phyloP scores from a whole-genome alignment of 2,888 invertebrate genomes.

The Ectropis crepuscularia region DNA sequence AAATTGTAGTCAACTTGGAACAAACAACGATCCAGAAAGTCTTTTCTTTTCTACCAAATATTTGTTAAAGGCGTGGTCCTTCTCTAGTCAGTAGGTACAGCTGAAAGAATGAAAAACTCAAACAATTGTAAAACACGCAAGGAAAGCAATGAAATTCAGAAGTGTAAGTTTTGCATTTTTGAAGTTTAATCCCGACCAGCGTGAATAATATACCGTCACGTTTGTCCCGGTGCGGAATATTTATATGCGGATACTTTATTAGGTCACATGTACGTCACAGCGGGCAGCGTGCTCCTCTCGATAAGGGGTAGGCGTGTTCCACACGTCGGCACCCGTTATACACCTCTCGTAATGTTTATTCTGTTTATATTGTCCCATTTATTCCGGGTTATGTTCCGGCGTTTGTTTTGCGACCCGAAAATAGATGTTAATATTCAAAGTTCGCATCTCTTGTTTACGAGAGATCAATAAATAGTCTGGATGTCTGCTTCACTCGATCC shows the following conservation, averaged over 20 bases:
- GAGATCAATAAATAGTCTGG: conserved; percentile 38
- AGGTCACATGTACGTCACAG: conserved; percentile 63
- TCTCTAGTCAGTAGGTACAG: too few species aligned
- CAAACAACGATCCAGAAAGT: too few species aligned
- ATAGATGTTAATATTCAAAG: conserved; percentile 54
- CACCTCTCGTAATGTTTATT: conserved; percentile 49
- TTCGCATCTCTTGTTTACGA: conserved; percentile 47
- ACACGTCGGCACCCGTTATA: conserved; percentile 58
- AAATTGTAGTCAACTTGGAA: too few species aligned
- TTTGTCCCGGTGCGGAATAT: conserved; percentile 28
- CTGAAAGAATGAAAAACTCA: too few species aligned
- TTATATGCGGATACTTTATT: conserved; percentile 58
- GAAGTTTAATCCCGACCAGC: conserved; percentile 13
- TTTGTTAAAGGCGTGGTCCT: too few species aligned
- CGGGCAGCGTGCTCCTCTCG: conserved; percentile 52
- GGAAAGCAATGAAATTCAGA: conserved; percentile 16
- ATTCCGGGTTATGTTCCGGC: conserved; percentile 55
- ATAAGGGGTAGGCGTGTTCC: conserved; percentile 63
- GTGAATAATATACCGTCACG: conserved; percentile 25
- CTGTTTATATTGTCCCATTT: conserved; percentile 62
- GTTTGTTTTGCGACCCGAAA: conserved; percentile 54
- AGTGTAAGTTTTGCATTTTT: conserved; percentile 26
- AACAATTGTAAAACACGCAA: too few species aligned
- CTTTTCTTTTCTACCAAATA: too few species aligned
- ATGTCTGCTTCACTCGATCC: conserved; percentile 30